Evolutionary conservation across 1,140 invertebrate species (phyloP).

Genomic region (Atta cephalotes): DNA sequence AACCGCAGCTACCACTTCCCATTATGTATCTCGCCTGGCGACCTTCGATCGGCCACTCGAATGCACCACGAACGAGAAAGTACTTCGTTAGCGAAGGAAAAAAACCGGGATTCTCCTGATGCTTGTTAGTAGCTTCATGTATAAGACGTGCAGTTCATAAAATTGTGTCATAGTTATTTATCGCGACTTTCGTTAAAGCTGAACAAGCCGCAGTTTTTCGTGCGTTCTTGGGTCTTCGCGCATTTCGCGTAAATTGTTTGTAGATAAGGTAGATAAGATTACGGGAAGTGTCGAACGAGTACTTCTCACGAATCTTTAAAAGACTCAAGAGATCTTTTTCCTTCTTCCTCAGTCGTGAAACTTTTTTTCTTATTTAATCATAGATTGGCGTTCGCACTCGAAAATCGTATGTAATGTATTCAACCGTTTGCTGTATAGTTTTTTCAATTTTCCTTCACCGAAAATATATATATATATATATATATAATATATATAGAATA

Average conservation of each 20-base stretch:
- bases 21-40: constrained; percentile 31
- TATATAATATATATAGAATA: no score
- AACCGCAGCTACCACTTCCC: constrained; percentile 40
- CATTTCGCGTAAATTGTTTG: neutral
- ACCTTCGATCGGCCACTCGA: constrained; percentile 48
- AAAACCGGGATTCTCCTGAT: constrained; percentile 57
- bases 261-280: constrained; percentile 31
- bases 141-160: constrained; percentile 50
- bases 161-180: constrained; percentile 68
- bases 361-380: neutral
- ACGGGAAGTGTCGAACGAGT: neutral
- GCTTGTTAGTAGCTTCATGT: constrained; percentile 67
- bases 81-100: constrained; percentile 74
- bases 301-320: neutral
- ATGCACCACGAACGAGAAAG: constrained; percentile 55
- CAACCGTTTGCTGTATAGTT: neutral
- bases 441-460: neutral
- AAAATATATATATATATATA: no score
- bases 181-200: constrained; percentile 51
- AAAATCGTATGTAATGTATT: neutral
- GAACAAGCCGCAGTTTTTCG: constrained; percentile 22
- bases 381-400: neutral
- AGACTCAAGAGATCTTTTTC: neutral
- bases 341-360: neutral
- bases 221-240: neutral